These are phyloP conservation scores for Hypotaenidia philippensis DNA, from an alignment of 2,797 vertebrate species.

Conservation along the genomic window DNA sequence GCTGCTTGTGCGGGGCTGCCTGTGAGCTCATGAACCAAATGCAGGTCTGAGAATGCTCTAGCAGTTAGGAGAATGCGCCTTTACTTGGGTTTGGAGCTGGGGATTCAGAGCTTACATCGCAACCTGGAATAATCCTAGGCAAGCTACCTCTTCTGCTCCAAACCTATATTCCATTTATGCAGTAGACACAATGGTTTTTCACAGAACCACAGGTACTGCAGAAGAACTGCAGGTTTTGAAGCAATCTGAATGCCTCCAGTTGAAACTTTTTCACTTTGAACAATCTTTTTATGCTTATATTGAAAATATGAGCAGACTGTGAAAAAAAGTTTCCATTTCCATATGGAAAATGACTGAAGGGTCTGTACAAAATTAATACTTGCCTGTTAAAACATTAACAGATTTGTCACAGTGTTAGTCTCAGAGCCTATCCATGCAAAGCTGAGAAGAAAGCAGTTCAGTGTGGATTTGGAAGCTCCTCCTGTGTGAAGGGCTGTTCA, in stretches of 20 bases:
- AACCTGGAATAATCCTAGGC: not conserved
- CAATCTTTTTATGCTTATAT: constrained; percentile 12
- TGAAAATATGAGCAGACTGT: constrained; percentile 41
- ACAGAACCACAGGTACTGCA: not conserved
- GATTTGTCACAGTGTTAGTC: constrained; percentile 60
- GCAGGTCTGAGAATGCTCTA: not conserved
- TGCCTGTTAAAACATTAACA: constrained; percentile 70
- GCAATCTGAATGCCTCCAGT: not conserved
- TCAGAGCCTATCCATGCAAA: constrained; percentile 9
- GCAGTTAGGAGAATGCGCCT: not conserved
- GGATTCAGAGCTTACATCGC: not conserved
- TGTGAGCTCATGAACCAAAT: not conserved
- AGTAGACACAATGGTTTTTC: not conserved
- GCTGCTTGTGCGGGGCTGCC: not conserved
- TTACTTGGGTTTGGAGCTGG: not conserved
- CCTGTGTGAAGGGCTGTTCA: not conserved
- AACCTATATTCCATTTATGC: not conserved
- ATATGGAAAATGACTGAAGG: constrained; percentile 70
- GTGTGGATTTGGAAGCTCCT: constrained; percentile 7
- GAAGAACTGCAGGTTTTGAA: not conserved
- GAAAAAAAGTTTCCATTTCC: constrained; percentile 7
- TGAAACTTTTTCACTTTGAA: not conserved
- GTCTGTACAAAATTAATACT: constrained; percentile 40
- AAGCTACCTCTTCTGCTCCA: not conserved
- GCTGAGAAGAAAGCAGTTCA: not conserved